A percentile compares a stretch with the other conserved stretches of the same genome.
phyloP scores from a whole-genome alignment of 2,797 vertebrate species.

The Enteromius thamalakanensis region DNA sequence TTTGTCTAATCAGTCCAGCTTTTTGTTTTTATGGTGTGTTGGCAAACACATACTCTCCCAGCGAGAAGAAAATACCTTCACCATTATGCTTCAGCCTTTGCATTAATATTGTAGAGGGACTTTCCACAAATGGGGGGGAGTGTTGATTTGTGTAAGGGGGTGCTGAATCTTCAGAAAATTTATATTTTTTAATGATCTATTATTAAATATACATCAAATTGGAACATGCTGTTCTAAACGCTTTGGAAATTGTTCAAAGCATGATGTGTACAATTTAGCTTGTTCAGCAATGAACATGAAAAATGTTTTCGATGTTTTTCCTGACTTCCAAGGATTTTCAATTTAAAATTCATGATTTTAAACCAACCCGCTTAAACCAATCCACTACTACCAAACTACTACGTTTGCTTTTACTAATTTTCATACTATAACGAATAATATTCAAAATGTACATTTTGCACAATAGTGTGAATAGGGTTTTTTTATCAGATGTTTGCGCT shows the following conservation, averaged over 20 bases:
- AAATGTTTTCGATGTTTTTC: too few relatives aligned
- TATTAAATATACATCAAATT: not conserved
- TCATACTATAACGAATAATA: not conserved
- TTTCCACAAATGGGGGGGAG: not conserved
- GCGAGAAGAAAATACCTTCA: not conserved
- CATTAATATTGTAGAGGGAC: constrained; percentile 38
- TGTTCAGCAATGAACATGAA: not conserved
- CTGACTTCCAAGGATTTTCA: too few relatives aligned
- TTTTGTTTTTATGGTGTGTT: not conserved
- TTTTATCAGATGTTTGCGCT: not conserved
- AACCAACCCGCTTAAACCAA: too few relatives aligned
- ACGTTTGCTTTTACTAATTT: too few relatives aligned
- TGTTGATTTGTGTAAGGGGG: not conserved
- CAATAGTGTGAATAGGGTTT: not conserved
- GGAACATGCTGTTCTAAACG: not conserved
- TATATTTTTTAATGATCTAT: not conserved
- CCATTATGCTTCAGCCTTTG: not conserved
- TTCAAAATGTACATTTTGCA: not conserved
- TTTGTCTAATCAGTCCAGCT: too few relatives aligned
- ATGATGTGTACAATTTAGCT: not conserved
- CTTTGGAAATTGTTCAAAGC: not conserved
- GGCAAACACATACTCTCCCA: not conserved
- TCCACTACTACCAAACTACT: too few relatives aligned
- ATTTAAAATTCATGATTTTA: too few relatives aligned
- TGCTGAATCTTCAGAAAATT: not conserved